phyloP scores from a whole-genome alignment of 2,888 invertebrate genomes.

The Amorpha juglandis region DNA sequence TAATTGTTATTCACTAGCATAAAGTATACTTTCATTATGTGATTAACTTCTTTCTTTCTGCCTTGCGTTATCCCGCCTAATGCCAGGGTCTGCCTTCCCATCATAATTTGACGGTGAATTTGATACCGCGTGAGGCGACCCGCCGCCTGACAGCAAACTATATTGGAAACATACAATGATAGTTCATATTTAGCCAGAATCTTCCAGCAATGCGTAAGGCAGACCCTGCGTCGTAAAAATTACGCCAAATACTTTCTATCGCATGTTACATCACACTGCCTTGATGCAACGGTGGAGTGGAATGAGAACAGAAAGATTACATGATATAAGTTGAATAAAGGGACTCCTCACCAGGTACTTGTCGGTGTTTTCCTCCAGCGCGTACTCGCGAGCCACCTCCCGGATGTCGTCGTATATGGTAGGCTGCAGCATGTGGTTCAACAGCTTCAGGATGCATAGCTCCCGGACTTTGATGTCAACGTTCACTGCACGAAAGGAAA shows the following conservation, averaged over 20 bases:
- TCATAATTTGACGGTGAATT: too few species aligned
- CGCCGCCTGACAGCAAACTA: too few species aligned
- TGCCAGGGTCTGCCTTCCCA: too few species aligned
- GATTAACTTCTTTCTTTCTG: too few species aligned
- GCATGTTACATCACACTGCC: too few species aligned
- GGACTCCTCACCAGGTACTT: slow-evolving; percentile 76
- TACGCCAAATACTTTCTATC: too few species aligned
- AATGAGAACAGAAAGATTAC: background rate
- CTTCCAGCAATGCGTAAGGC: background rate
- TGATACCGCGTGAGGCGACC: too few species aligned
- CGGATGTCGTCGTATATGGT: slow-evolving; percentile 85
- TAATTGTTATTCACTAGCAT: background rate
- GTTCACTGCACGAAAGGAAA: slow-evolving; percentile 62
- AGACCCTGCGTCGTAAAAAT: too few species aligned
- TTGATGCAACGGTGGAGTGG: background rate
- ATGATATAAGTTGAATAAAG: background rate
- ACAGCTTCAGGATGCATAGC: slow-evolving; percentile 82
- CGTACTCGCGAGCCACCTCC: slow-evolving; percentile 84
- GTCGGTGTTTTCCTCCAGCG: slow-evolving; percentile 84
- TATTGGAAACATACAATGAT: too few species aligned
- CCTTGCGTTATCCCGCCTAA: too few species aligned
- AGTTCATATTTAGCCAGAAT: too few species aligned
- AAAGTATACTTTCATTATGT: too few species aligned
- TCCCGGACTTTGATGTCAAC: slow-evolving; percentile 82
- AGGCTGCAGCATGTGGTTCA: slow-evolving; percentile 85